These are phyloP conservation scores for Paratilapia polleni DNA, from an alignment of 2,113 vertebrate genomes.

Conservation along the genomic window DNA sequence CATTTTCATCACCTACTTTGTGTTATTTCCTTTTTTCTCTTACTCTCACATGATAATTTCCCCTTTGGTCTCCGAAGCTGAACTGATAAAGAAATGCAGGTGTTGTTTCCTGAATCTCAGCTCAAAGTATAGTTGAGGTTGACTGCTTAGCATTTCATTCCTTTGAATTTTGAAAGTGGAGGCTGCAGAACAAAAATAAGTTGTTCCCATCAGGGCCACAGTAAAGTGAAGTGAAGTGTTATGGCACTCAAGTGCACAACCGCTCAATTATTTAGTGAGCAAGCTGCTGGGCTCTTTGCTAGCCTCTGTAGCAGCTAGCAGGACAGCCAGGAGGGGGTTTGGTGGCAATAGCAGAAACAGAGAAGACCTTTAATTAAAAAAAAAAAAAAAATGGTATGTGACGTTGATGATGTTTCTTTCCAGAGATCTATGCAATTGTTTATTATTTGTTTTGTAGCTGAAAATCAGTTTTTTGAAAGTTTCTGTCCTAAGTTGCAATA, in stretches of 20 bases:
- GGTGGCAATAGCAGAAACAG: neutral
- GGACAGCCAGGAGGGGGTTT: neutral
- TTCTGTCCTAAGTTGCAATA: neutral
- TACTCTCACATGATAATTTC: neutral
- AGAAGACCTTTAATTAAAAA: neutral
- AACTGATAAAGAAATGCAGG: neutral
- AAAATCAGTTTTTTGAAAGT: neutral
- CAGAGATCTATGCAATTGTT: neutral
- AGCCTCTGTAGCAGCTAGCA: constrained; percentile 28
- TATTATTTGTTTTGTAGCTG: neutral
- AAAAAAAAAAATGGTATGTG: neutral
- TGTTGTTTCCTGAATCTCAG: neutral
- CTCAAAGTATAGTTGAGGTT: neutral
- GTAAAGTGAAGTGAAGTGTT: constrained; percentile 65
- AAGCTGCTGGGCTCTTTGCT: constrained; percentile 36
- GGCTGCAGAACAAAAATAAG: constrained; percentile 42
- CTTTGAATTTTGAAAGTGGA: constrained; percentile 14
- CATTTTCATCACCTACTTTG: neutral
- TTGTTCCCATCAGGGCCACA: neutral
- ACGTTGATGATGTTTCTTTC: neutral
- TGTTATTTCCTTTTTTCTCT: neutral
- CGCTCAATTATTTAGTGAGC: constrained; percentile 68
- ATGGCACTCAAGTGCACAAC: constrained; percentile 45
- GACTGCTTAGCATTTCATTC: neutral
- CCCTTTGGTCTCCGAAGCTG: neutral